phyloP scores from a whole-genome alignment of 2,888 invertebrate species.

The Andrena fulva region DNA sequence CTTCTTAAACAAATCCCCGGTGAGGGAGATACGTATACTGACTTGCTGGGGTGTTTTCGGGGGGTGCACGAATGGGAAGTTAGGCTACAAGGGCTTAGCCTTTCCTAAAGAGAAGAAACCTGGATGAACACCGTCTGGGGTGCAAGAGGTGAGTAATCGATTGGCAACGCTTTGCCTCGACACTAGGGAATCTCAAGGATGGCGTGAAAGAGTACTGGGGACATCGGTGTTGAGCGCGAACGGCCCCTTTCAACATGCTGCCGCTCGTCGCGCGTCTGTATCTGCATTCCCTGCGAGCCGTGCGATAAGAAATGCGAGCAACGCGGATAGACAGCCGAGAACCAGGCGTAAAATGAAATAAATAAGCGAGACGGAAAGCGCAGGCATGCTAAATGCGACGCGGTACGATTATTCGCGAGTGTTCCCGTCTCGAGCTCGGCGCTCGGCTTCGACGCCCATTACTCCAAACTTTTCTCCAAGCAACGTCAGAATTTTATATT shows the following conservation, averaged over 20 bases:
- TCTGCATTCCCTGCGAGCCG: constrained; percentile 28
- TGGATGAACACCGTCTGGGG: too few species aligned
- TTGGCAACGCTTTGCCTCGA: constrained; percentile 11
- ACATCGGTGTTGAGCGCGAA: constrained; percentile 17
- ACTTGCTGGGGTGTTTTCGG: too few species aligned
- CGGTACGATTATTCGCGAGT: constrained; percentile 27
- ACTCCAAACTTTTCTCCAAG: too few species aligned
- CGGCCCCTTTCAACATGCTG: constrained; percentile 33
- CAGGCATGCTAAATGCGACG: constrained; percentile 54
- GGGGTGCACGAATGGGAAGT: too few species aligned
- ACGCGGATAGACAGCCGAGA: constrained; percentile 36
- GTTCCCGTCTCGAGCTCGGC: constrained; percentile 15
- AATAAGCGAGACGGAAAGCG: constrained; percentile 55
- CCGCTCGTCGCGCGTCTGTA: constrained; percentile 6
- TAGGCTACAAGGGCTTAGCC: too few species aligned
- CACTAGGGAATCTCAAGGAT: not conserved
- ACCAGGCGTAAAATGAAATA: constrained; percentile 42
- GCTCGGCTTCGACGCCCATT: too few species aligned
- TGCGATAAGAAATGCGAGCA: constrained; percentile 42
- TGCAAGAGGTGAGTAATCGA: not conserved
- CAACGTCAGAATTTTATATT: too few species aligned
- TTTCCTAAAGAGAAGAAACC: too few species aligned
- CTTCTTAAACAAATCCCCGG: too few species aligned
- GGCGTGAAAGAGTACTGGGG: not conserved
- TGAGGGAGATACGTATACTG: too few species aligned